These are phyloP conservation scores for Anarrhichthys ocellatus DNA, from an alignment of 2,113 vertebrate genomes.

Conservation along the genomic window DNA sequence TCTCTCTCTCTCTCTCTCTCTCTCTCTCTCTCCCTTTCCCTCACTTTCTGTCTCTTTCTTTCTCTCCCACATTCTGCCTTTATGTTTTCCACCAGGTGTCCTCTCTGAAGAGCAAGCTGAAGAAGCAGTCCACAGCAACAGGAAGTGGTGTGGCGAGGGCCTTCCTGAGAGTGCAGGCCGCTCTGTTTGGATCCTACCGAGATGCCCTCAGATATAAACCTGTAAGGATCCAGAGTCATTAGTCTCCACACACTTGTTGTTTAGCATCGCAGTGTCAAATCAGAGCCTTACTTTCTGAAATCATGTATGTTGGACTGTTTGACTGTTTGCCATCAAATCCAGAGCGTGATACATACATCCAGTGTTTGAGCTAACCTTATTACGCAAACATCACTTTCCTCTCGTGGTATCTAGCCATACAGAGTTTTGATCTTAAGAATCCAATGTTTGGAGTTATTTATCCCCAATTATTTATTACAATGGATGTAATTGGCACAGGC, in stretches of 20 bases:
- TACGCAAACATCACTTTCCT: background rate
- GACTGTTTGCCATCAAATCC: background rate
- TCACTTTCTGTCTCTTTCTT: conserved; percentile 47
- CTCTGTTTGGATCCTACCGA: conserved; percentile 95
- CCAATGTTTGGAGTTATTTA: background rate
- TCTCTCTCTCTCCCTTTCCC: conserved; percentile 59
- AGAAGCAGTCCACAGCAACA: conserved; percentile 97
- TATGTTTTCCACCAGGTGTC: conserved; percentile 89
- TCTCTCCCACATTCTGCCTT: conserved; percentile 35
- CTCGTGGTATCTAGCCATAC: background rate
- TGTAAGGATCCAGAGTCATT: conserved; percentile 83
- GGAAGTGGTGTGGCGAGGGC: conserved; percentile 93
- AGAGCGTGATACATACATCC: background rate
- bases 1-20: conserved; percentile 32
- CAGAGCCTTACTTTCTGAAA: background rate
- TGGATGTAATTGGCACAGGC: background rate
- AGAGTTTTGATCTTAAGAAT: background rate
- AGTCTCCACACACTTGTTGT: background rate
- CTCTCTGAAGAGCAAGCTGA: conserved; percentile 96
- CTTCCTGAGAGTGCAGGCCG: conserved; percentile 93
- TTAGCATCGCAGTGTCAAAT: background rate
- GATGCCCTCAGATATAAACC: conserved; percentile 97
- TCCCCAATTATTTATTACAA: background rate
- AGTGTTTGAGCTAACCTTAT: background rate
- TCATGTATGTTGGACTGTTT: background rate